Base-by-base conservation (phyloP, 92 coral and sea anemone species). In the Actinostola sp. region DNA sequence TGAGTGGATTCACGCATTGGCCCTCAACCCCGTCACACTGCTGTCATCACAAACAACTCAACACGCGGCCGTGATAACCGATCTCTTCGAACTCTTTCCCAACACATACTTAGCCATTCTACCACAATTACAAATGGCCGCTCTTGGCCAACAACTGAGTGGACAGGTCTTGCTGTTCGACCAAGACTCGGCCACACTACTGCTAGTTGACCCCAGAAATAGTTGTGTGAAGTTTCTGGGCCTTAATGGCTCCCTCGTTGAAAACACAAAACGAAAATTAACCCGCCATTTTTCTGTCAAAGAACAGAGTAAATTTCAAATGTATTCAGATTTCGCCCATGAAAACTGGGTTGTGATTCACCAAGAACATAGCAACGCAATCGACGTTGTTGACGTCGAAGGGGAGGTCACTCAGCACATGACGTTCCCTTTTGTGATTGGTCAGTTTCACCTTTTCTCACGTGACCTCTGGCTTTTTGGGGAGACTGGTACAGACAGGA, bases 361-460 rank as follows among this genome's bases (percentile, higher is more conserved):
- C 65, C 86, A 92, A 49, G 87, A 92, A 32, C 76, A 84, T 70
- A 92, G 95, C 75, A 88, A 94, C 66, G 89, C 80, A 41, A 79
- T 94, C 81, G 95, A 94, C 55, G 72, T 94, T 1, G 78, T 94
- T 28, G 89, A 91, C 42, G 24, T 91, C 59, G 88, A 60, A 11
- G 80, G 78, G 17, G 80, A 79, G 24, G 77, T 83, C 57, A 82
- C 88, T 1, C 89, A 88, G 46, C 89, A 92, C 10, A 86, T 94
- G 21, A 92, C 98, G n/a, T 71, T 94, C 76, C 97, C 98, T n/a
- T 94, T 94, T 78, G 83, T 92, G 63, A 86, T 94, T 92, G 97
- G 93, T 15, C 86, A 88, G 75, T 78, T 91, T 66, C 95, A 91
- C 66, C 89, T 93, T 14, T 83, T 94, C 72, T 88, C 98, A 46